A percentile compares a stretch with the other conserved stretches of the same genome.
Evolutionary conservation across 2,113 vertebrate species (phyloP).

Genomic region (Sclerurus mexicanus): DNA sequence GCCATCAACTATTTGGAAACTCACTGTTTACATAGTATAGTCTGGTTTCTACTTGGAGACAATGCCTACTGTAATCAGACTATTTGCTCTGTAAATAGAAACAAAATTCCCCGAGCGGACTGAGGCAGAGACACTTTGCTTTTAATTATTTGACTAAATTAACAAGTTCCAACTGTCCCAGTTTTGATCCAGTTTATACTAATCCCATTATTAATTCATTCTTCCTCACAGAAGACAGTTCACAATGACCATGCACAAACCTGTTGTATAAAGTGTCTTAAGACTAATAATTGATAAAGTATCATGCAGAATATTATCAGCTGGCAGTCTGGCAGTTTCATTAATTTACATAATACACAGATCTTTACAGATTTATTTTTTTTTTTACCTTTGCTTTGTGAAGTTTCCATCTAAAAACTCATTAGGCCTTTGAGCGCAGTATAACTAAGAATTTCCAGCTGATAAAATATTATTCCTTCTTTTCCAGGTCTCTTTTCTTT

Average conservation of each 20-base stretch:
- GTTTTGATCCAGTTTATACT: neutral
- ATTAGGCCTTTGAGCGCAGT: neutral
- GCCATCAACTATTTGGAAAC: neutral
- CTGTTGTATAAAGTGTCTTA: neutral
- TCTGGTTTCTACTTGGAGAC: conserved; percentile 29
- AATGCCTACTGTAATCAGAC: neutral
- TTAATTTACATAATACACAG: neutral
- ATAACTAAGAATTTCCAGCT: neutral
- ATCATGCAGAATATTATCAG: neutral
- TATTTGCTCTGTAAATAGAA: conserved; percentile 20
- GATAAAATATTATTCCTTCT: neutral
- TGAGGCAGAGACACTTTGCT: neutral
- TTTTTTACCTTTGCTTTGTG: neutral
- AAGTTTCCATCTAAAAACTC: neutral
- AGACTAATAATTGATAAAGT: neutral
- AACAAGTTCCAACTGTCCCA: neutral
- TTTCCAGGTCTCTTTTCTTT: neutral
- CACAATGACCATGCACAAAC: neutral
- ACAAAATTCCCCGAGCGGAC: neutral
- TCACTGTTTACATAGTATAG: neutral
- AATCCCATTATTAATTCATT: neutral
- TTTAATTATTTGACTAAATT: conserved; percentile 7
- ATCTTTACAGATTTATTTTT: neutral
- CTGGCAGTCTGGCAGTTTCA: neutral
- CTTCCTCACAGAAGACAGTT: neutral